Base-by-base conservation (phyloP, 1,140 invertebrate species). In the Eulimnadia texana region DNA sequence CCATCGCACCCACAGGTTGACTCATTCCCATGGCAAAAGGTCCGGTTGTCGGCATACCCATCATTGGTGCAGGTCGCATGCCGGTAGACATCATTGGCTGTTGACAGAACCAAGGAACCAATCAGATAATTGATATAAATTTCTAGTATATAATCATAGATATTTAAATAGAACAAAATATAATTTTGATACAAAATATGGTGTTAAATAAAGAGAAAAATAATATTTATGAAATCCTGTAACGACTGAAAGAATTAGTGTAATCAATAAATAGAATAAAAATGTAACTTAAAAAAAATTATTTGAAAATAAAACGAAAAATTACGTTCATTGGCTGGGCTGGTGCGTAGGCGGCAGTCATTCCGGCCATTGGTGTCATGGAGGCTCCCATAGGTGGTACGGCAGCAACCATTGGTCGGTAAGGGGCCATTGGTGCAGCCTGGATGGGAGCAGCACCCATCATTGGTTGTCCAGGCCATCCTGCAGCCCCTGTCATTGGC, bases 41-140 rank as follows among this genome's bases (percentile, higher is more conserved):
- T n/a, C 51, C 63, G 28, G 59, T 24, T 57, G 61, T 64, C 58
- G 63, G 55, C 61, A 63, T 56, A 60, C 58, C 55, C 61, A 63
- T 56, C 22, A 60, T 42, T 6, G 33, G 33, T 16, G 33, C 33
- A 42, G 54, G 50, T 42, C 47, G 23, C 19, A 55, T 24, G 23
- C 42, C 25, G 25, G 27, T 49, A 22, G 23, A 24, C 27, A 52
- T 55, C 13, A 50, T 11, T n/a, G 50, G 24, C 33, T 62, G 9
- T 23, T 16, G 19, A 42, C 13, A 1, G 24, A 29, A 28, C 55
- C 24, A 49, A 60, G 25, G 25, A 24, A 63, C 33, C 24, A 42
- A 62, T 63, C n/a, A 25, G 16, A 16, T 16, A 19, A 1, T 27
- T 19, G 6, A 52, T 10, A 52, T 9, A 52, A 52, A 62, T 25